Evolutionary conservation across 2,888 invertebrate species (phyloP), one percentile per base, ranked within the genome.

Genomic region (Scaptomyza polygonia): DNA sequence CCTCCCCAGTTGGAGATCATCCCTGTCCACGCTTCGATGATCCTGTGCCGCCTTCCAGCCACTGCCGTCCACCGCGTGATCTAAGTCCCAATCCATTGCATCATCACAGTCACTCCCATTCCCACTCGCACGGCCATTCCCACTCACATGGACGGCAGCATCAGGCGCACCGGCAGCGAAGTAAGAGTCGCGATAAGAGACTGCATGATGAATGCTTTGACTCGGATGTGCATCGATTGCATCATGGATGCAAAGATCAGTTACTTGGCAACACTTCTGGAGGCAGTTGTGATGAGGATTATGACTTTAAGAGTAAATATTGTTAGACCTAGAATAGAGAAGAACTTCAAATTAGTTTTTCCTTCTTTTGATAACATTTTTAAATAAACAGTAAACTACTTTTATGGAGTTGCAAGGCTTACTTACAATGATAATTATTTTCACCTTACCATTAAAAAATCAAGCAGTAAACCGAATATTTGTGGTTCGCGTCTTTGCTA

Each of bases 1-100:
- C 90, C 3, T 91, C 92, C 0, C 92, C 92, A 0, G 86, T 91
- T 1, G 91, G 89, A 0, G 91, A 92, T 59, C 91, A 91, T 82
- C 86, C 90, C 0, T 92, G 92, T 65, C 89, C 91, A 0, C 85
- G 91, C 2, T 91, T 77, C 30, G 91, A 92, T 56, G 92, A 92
- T 58, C 74, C 89, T 0, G 76, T 90, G 53, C 89, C 91, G 11
- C 89, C 90, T 0, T 86, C 91, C 1, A 77, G 56, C 11, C 91
- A 90, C 48, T 92, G 91, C 40, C 91, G 89, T 0, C 90, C 91
- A 3, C 79, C 90, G 3, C 84, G 89, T 5, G 88, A 90, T 1
- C 65, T 79, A 0, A 88, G 88, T 54, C 76, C 86, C 6, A 49
- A 34, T 5, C 25, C 36, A 8, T 8, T 14, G 25, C 80, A 74